Evolutionary conservation across 2,888 invertebrate genomes (phyloP).

Genomic region (Melitaea athalia): DNA sequence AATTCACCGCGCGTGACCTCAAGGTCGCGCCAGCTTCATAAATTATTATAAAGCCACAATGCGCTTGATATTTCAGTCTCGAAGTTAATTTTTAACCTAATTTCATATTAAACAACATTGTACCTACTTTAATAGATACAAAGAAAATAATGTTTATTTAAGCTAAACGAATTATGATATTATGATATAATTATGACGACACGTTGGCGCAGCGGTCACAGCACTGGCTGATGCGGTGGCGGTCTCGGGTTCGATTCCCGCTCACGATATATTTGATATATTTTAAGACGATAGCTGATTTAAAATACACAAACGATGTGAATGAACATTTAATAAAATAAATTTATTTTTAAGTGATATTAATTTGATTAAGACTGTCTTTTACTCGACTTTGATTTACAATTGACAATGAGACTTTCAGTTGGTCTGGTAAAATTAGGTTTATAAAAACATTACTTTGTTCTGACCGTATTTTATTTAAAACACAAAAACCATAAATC

Average conservation of each 20-base stretch:
- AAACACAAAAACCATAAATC: conserved; percentile 1
- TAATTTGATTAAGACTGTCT: background rate
- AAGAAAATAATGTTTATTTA: no score
- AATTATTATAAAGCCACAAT: conserved; percentile 17
- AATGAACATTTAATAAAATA: background rate
- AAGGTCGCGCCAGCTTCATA: conserved; percentile 19
- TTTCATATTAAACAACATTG: conserved; percentile 1
- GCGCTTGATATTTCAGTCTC: background rate
- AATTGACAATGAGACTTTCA: background rate
- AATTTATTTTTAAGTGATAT: background rate
- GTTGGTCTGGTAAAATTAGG: background rate
- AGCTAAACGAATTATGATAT: no score
- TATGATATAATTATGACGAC: no score
- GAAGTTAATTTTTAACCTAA: conserved; percentile 4
- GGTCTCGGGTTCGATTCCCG: no score
- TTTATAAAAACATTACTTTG: background rate
- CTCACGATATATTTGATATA: no score
- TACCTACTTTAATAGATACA: background rate
- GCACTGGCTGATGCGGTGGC: no score
- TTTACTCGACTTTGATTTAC: background rate
- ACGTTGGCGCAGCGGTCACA: no score
- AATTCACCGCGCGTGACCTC: conserved; percentile 14
- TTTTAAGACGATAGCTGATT: no score
- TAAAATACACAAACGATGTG: background rate
- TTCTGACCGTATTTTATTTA: background rate